These are phyloP conservation scores for Mantis religiosa DNA, from an alignment of 2,888 invertebrate genomes.

Conservation along the genomic window DNA sequence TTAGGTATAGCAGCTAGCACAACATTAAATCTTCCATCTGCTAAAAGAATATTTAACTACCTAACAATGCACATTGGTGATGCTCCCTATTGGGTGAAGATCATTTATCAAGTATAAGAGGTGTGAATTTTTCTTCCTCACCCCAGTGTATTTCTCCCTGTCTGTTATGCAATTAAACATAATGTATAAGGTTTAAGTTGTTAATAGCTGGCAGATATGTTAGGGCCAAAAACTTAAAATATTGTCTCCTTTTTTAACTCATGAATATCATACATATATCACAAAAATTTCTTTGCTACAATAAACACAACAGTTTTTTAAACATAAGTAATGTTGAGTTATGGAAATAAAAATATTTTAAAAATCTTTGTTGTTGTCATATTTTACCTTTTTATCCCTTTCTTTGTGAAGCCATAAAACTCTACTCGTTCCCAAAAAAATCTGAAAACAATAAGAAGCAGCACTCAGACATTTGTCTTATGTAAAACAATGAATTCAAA, in stretches of 20 bases:
- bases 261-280: neutral
- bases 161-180: neutral
- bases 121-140: neutral
- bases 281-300: neutral
- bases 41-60: neutral
- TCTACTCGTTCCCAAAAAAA: no score
- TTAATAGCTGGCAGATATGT: neutral
- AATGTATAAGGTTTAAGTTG: neutral
- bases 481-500: no score
- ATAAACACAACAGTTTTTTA: neutral
- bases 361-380: neutral
- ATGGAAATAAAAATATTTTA: neutral
- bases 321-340: neutral
- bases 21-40: neutral
- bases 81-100: neutral
- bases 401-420: neutral
- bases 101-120: neutral
- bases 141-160: neutral
- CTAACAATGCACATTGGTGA: no score
- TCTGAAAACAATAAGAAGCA: no score
- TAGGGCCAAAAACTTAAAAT: neutral
- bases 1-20: neutral
- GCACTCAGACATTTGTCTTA: no score
- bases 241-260: neutral
- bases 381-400: neutral